phyloP scores from a whole-genome alignment of 2,113 vertebrate genomes.

The Holacanthus passer region DNA sequence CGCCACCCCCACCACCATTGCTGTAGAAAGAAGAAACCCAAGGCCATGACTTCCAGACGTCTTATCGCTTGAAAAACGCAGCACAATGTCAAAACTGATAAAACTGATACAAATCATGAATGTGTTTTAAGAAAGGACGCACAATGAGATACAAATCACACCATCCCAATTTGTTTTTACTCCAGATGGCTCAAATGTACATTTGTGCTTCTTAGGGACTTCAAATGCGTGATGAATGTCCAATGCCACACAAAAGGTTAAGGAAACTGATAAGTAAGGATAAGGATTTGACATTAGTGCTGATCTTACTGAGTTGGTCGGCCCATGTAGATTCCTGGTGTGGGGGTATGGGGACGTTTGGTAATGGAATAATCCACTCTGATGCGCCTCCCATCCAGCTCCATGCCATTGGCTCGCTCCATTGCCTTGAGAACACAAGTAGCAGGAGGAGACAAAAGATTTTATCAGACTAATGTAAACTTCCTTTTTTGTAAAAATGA shows the following conservation, averaged over 20 bases:
- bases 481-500: neutral
- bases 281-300: neutral
- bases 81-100: neutral
- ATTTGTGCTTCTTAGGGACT: neutral
- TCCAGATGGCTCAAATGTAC: neutral
- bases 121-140: neutral
- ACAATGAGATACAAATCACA: neutral
- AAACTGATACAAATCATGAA: neutral
- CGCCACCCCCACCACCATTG: constrained; percentile 53
- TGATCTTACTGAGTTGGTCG: constrained; percentile 89
- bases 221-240: neutral
- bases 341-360: constrained; percentile 94
- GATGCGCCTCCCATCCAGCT: constrained; percentile 92
- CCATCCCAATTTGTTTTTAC: neutral
- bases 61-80: neutral
- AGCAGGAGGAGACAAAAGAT: constrained; percentile 7
- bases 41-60: neutral
- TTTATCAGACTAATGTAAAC: constrained; percentile 5
- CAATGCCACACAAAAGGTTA: neutral
- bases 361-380: constrained; percentile 96
- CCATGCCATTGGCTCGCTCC: constrained; percentile 95
- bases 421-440: constrained; percentile 85
- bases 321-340: constrained; percentile 96
- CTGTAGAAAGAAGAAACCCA: constrained; percentile 39
- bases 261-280: neutral